Evolutionary conservation across 2,888 invertebrate species (phyloP), one percentile per base, ranked within the genome.

Genomic region (Holacanthella duospinosa): DNA sequence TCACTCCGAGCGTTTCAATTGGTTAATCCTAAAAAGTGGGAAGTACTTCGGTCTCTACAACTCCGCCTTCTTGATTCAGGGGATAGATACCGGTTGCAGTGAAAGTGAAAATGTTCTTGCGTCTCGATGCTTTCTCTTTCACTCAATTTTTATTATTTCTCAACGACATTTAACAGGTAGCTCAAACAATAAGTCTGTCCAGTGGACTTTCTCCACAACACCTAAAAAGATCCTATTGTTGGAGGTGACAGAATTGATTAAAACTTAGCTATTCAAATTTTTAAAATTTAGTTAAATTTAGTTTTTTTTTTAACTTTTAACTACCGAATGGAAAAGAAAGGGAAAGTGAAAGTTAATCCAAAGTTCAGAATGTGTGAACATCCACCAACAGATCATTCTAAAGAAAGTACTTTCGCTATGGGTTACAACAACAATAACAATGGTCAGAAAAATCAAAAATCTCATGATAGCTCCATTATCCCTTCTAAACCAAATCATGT

Each of bases 261-360:
- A 36, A 36, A 6, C 36, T 36, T 36, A 36, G 36, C 6, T 12
- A n/a, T n/a, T n/a, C n/a, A n/a, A n/a, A n/a, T n/a, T n/a, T n/a
- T n/a, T n/a, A n/a, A n/a, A n/a, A n/a, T n/a, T n/a, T n/a, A n/a
- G n/a, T n/a, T n/a, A 36, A 6, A 36, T 16, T 36, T 21, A 4
- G 48, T 21, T 48, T 48, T 48, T 48, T 48, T 48, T 48, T 16
- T 36, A 9, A 9, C 16, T 36, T 36, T 36, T n/a, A n/a, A n/a
- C n/a, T n/a, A 48, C 4, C 21, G 48, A 48, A 48, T 48, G 48
- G 48, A 48, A 48, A 48, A 48, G 48, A 48, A 9, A 48, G 48
- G 12, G 4, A 9, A 21, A 21, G 48, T n/a, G 48, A 48, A 48
- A 48, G 21, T 48, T 48, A 21, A 16, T 21, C 21, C 48, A 48